A percentile compares a stretch with the other conserved stretches of the same genome.
Conservation (phyloP, 1,140 invertebrate genomes). For the Dolichoris vasculosae region DNA sequence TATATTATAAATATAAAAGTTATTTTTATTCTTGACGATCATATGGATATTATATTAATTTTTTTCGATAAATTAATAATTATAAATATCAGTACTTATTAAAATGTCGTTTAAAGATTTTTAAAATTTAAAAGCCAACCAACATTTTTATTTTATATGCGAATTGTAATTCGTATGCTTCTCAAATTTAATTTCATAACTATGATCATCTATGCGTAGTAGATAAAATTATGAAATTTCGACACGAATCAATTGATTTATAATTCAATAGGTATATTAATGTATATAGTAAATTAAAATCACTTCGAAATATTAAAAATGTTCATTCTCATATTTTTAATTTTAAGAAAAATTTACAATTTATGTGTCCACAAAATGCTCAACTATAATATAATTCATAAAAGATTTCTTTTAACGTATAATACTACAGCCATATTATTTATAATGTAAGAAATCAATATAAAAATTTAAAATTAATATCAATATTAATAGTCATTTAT, state of each 20-base stretch:
- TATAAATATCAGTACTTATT: not conserved
- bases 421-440: no score
- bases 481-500: no score
- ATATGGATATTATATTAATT: not conserved
- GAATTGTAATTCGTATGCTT: not conserved
- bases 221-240: conserved; percentile 10
- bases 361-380: not conserved
- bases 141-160: not conserved
- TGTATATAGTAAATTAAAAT: not conserved
- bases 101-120: not conserved
- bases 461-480: not conserved
- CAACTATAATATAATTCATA: no score
- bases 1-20: no score
- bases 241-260: not conserved
- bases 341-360: not conserved
- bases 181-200: conserved; percentile 7
- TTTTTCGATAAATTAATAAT: not conserved
- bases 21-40: no score
- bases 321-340: not conserved
- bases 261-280: not conserved
- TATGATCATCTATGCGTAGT: not conserved
- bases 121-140: not conserved
- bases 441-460: not conserved
- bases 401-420: no score
- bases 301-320: not conserved